Percentiles rank a stretch among this genome's conserved stretches.
Evolutionary conservation across 2,113 vertebrate genomes (phyloP).

Genomic region (Pluvialis apricaria): DNA sequence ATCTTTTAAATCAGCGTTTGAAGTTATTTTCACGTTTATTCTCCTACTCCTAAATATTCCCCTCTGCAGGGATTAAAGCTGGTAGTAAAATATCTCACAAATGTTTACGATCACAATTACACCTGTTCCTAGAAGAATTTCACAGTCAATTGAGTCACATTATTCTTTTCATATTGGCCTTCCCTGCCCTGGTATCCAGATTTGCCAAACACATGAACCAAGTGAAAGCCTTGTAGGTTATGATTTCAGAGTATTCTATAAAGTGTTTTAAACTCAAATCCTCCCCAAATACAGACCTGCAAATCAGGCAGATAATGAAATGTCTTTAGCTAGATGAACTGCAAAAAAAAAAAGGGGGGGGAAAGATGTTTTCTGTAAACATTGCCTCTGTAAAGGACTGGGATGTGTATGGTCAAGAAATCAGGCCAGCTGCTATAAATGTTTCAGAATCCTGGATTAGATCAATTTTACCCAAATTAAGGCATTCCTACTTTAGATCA

Average conservation of each 20-base stretch:
- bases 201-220: not conserved
- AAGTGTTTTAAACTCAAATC: not conserved
- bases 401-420: not conserved
- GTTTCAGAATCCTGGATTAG: not conserved
- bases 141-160: constrained; percentile 42
- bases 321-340: not conserved
- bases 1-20: constrained; percentile 14
- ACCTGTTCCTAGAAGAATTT: constrained; percentile 61
- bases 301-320: not conserved
- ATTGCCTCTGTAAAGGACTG: not conserved
- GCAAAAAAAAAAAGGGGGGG: not conserved
- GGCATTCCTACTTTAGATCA: not conserved
- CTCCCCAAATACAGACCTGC: not conserved
- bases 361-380: not conserved
- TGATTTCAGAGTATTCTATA: not conserved
- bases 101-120: constrained; percentile 52
- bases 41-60: not conserved
- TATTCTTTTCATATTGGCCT: not conserved
- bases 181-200: constrained; percentile 6
- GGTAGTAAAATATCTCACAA: constrained; percentile 26
- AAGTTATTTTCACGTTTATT: constrained; percentile 13
- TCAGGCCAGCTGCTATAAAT: not conserved
- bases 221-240: not conserved
- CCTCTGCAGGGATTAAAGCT: constrained; percentile 33
- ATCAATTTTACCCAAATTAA: constrained; percentile 28